Base-by-base conservation (phyloP, 2,888 invertebrate species). In the Drosophila mettleri region DNA sequence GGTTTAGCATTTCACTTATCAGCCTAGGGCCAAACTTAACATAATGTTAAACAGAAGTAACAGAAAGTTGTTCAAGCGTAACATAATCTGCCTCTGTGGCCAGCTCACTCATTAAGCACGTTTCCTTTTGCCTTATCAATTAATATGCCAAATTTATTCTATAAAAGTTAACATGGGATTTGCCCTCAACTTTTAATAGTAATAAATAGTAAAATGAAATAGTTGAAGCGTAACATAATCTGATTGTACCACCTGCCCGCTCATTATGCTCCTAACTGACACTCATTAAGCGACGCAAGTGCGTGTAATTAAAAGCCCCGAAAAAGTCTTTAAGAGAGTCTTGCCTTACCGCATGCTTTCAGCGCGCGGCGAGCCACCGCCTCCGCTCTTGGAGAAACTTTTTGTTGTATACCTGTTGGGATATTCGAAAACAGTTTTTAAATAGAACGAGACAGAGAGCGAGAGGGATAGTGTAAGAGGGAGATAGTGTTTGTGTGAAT, bases 301-400 rank as follows among this genome's bases (percentile, higher is more conserved):
- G 60, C 54, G 41, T 65, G 69, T 73, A 75, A 75, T 77, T 69
- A 78, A 74, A 74, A 74, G n/a, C 54, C 36, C 54, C 39, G 55
- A 48, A 58, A 69, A 43, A 57, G 59, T 43, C 24, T 51, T 43
- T 38, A 39, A 48, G 70, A 43, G 61, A 78, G 59, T 31, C 64
- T 59, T 27, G 65, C 88, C 92, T 93, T 93, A 96, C 96, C 96
- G 95, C 93, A 96, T 95, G 92, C 96, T 96, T 91, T 96, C 96
- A 51, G 96, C 96, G 75, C 96, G 93, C 6, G 96, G 96, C 27
- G 97, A 97, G 95, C 96, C 96, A 92, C 96, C 96, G 92, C 96
- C 96, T 2, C 45, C 45, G 45, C 29, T 45, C 91, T 96, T 96
- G 90, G 95, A 87, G 72, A 91, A 91, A 81, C 91, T 90, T 78